Percentiles rank a stretch among this genome's conserved stretches.
Conservation (phyloP, 2,113 vertebrate genomes). For the Acrocephalus arundinaceus region DNA sequence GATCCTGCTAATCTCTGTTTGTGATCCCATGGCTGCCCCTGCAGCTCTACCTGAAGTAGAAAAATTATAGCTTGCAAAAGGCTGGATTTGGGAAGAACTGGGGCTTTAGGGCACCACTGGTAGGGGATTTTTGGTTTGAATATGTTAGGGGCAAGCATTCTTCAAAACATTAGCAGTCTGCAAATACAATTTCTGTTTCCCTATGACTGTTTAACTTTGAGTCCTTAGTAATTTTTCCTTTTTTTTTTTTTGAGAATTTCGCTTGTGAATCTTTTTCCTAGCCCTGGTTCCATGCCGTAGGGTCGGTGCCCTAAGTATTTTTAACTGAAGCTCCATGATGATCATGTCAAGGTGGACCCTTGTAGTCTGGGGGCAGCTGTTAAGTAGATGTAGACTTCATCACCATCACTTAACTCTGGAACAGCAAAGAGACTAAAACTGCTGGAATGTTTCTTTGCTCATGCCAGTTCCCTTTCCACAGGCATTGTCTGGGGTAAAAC, state of each 20-base stretch:
- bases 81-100: neutral
- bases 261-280: neutral
- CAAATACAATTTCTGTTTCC: neutral
- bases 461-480: neutral
- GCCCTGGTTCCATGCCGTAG: neutral
- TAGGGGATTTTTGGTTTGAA: neutral
- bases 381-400: neutral
- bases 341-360: neutral
- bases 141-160: neutral
- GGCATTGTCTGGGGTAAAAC: neutral
- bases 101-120: neutral
- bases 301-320: neutral
- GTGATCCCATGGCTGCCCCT: neutral
- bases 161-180: neutral
- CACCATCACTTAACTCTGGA: neutral
- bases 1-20: neutral
- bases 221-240: neutral
- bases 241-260: neutral
- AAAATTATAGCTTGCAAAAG: neutral
- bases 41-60: neutral
- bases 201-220: neutral
- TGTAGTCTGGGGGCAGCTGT: neutral
- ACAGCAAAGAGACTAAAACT: neutral
- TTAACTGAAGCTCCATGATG: neutral
- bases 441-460: neutral